phyloP scores from a whole-genome alignment of 2,888 invertebrate species.

The Ypsolopha scabrella region DNA sequence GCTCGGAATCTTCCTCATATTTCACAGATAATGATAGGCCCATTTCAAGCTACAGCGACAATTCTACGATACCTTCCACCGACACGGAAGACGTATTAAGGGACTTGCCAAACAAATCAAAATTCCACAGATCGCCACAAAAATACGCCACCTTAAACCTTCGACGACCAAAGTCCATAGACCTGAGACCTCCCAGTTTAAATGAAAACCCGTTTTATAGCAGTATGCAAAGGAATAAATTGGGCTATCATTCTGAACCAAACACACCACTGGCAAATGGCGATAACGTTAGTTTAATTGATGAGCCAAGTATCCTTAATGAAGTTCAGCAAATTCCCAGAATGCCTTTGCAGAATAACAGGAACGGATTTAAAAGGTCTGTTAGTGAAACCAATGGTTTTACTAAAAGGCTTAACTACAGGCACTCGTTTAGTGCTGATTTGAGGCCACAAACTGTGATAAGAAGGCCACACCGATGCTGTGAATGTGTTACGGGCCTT shows the following conservation, averaged over 20 bases:
- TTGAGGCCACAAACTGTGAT: conserved; percentile 36
- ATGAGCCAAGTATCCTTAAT: conserved; percentile 42
- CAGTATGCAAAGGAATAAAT: conserved; percentile 51
- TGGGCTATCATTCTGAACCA: conserved; percentile 63
- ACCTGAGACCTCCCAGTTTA: conserved; percentile 37
- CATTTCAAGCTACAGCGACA: conserved; percentile 63
- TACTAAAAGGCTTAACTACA: conserved; percentile 56
- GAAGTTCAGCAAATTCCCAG: conserved; percentile 57
- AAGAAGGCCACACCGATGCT: conserved; percentile 58
- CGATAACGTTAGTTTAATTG: conserved; percentile 36
- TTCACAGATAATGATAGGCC: conserved; percentile 62
- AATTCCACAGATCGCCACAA: conserved; percentile 62
- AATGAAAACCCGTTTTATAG: conserved; percentile 49
- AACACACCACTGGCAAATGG: conserved; percentile 49
- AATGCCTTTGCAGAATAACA: conserved; percentile 56
- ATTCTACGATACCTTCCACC: conserved; percentile 62
- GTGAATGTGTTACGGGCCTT: conserved; percentile 61
- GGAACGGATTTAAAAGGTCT: conserved; percentile 58
- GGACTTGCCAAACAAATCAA: conserved; percentile 58
- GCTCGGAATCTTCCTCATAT: conserved; percentile 63
- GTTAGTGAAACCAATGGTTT: conserved; percentile 60
- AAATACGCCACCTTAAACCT: conserved; percentile 62
- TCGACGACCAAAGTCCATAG: conserved; percentile 60
- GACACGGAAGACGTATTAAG: conserved; percentile 62
- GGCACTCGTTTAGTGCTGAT: conserved; percentile 63